phyloP scores from a whole-genome alignment of 2,888 invertebrate genomes.

The Diadromus collaris region DNA sequence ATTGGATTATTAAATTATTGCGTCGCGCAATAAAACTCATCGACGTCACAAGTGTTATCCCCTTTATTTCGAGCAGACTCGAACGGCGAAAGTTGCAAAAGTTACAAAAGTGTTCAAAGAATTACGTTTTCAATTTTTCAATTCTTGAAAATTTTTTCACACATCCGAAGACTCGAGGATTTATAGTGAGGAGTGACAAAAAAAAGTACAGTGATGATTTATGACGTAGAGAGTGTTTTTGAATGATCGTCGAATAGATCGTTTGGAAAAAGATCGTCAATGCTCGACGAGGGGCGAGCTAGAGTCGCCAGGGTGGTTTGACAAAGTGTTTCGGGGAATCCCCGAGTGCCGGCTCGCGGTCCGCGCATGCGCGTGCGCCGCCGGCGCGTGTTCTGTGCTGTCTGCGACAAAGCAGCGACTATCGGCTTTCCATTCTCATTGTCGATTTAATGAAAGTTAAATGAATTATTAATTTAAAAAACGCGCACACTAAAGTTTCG shows the following conservation, averaged over 20 bases:
- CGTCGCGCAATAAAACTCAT: slow-evolving; percentile 13
- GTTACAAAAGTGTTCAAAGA: not conserved
- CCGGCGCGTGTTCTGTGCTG: slow-evolving; percentile 13
- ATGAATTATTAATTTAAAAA: too few relatives aligned
- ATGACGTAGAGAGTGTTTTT: not conserved
- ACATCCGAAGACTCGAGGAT: slow-evolving; percentile 44
- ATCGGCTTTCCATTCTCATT: not conserved
- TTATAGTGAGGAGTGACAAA: slow-evolving; percentile 53
- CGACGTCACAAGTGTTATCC: not conserved
- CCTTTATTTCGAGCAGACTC: not conserved
- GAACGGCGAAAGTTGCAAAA: not conserved
- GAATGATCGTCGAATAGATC: not conserved
- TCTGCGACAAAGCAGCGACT: slow-evolving; percentile 12
- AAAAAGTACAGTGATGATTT: not conserved
- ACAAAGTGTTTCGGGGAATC: slow-evolving; percentile 10
- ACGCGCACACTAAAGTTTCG: not conserved
- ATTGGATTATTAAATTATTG: slow-evolving; percentile 35
- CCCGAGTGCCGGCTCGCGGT: slow-evolving; percentile 22
- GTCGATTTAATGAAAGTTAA: too few relatives aligned
- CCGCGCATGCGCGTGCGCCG: slow-evolving; percentile 18
- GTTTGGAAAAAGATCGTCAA: not conserved
- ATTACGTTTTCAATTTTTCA: not conserved
- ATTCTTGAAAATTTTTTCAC: not conserved
- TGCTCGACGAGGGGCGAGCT: slow-evolving; percentile 14
- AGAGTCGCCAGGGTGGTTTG: slow-evolving; percentile 13